Evolutionary conservation across 2,797 vertebrate species (phyloP).

Genomic region (Percopsis omiscomaycus): DNA sequence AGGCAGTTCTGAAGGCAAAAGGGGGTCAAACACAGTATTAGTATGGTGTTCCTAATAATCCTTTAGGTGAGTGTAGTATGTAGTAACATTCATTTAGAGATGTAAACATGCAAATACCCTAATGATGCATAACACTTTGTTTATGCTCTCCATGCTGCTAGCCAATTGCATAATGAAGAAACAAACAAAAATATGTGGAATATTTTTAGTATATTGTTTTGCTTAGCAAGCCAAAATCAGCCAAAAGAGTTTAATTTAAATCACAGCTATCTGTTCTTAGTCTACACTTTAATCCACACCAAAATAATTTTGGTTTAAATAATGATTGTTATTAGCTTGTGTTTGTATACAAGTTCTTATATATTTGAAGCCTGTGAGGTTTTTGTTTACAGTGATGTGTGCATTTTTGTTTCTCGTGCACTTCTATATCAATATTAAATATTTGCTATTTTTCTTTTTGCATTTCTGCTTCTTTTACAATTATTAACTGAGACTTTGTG

Average conservation of each 20-base stretch:
- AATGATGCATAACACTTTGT: background rate
- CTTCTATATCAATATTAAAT: background rate
- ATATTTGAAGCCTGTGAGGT: background rate
- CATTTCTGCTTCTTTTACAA: constrained; percentile 7
- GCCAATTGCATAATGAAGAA: constrained; percentile 9
- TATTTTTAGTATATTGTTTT: background rate
- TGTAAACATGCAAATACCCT: background rate
- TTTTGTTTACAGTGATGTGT: background rate
- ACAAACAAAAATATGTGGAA: constrained; percentile 6
- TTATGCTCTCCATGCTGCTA: constrained; percentile 21
- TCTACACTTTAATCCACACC: constrained; percentile 3
- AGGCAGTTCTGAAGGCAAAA: no score
- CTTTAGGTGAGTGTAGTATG: no score
- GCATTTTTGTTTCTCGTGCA: background rate
- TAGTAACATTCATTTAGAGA: constrained; percentile 10
- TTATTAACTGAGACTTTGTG: background rate
- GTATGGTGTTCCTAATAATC: no score
- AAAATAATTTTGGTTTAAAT: background rate
- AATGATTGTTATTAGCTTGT: constrained; percentile 11
- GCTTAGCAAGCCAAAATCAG: constrained; percentile 21
- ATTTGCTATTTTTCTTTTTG: constrained; percentile 29
- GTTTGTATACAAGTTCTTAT: background rate
- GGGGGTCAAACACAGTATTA: no score
- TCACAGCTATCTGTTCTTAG: background rate
- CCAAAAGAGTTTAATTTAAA: background rate